A percentile compares a stretch with the other conserved stretches of the same genome.
These are phyloP conservation scores for Yponomeuta cagnagella DNA, from an alignment of 2,888 invertebrate species.

Conservation along the genomic window DNA sequence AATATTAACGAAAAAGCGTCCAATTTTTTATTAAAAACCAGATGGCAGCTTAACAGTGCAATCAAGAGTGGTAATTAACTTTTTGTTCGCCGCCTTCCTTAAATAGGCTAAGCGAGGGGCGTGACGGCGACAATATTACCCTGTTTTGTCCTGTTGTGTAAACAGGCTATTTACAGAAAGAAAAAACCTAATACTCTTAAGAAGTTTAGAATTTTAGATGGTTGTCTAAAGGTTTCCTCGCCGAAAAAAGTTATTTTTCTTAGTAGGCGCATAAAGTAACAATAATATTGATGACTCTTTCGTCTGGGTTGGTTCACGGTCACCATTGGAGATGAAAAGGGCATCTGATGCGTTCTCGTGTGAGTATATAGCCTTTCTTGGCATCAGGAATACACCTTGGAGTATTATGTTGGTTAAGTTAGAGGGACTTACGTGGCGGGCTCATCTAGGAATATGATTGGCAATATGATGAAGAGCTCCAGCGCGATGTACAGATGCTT, in stretches of 20 bases:
- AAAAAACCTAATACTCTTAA: background rate
- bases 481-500: conserved; percentile 56
- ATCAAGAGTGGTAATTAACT: conserved; percentile 1
- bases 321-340: too few relatives aligned
- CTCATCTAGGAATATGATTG: conserved; percentile 87
- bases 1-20: background rate
- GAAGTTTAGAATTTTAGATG: too few relatives aligned
- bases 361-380: too few relatives aligned
- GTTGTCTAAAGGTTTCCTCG: too few relatives aligned
- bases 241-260: too few relatives aligned
- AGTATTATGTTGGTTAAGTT: too few relatives aligned
- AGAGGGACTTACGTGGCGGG: conserved; percentile 81
- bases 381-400: too few relatives aligned
- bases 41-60: background rate
- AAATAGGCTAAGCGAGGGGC: background rate
- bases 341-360: too few relatives aligned
- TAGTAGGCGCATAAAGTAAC: too few relatives aligned
- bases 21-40: background rate
- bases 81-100: background rate
- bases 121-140: background rate
- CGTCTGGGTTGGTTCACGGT: too few relatives aligned
- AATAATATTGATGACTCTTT: too few relatives aligned
- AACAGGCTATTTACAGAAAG: background rate
- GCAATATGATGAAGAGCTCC: conserved; percentile 89
- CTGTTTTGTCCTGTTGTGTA: background rate